These are phyloP conservation scores for Apogon hyalosoma DNA, from an alignment of 2,797 vertebrate species.

Conservation along the genomic window DNA sequence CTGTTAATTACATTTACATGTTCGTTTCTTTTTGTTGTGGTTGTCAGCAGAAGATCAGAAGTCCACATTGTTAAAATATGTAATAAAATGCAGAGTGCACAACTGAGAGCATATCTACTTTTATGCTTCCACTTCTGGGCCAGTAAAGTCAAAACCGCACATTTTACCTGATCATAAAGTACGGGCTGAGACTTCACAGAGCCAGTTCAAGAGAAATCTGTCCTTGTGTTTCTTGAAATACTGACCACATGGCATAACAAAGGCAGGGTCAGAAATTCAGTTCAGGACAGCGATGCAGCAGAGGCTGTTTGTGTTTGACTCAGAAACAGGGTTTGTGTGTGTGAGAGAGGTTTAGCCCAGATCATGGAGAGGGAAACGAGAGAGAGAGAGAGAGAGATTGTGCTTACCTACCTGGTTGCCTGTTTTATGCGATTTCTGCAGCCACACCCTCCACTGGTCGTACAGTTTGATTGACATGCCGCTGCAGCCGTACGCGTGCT, in stretches of 20 bases:
- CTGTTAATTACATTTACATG: constrained; percentile 74
- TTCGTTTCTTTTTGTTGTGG: constrained; percentile 78
- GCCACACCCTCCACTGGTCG: constrained; percentile 95
- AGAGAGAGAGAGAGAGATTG: background rate
- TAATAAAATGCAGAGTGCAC: constrained; percentile 68
- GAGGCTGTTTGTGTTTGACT: constrained; percentile 8
- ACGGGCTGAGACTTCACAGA: constrained; percentile 62
- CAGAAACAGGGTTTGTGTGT: constrained; percentile 2
- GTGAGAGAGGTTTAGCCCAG: constrained; percentile 22
- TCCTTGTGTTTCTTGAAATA: constrained; percentile 61
- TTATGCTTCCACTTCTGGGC: constrained; percentile 58
- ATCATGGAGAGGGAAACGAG: background rate
- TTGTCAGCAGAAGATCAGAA: constrained; percentile 65
- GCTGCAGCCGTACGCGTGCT: constrained; percentile 91
- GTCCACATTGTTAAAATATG: constrained; percentile 69
- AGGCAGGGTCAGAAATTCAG: constrained; percentile 62
- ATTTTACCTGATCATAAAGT: constrained; percentile 74
- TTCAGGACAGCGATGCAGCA: constrained; percentile 45
- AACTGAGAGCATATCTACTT: constrained; percentile 54
- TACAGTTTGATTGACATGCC: constrained; percentile 96
- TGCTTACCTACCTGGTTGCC: constrained; percentile 93
- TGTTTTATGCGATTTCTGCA: constrained; percentile 95
- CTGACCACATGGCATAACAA: constrained; percentile 64
- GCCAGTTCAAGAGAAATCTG: constrained; percentile 45
- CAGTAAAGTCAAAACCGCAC: constrained; percentile 70